Evolutionary conservation across 2,797 vertebrate species (phyloP).

Genomic region (Melanogrammus aeglefinus): DNA sequence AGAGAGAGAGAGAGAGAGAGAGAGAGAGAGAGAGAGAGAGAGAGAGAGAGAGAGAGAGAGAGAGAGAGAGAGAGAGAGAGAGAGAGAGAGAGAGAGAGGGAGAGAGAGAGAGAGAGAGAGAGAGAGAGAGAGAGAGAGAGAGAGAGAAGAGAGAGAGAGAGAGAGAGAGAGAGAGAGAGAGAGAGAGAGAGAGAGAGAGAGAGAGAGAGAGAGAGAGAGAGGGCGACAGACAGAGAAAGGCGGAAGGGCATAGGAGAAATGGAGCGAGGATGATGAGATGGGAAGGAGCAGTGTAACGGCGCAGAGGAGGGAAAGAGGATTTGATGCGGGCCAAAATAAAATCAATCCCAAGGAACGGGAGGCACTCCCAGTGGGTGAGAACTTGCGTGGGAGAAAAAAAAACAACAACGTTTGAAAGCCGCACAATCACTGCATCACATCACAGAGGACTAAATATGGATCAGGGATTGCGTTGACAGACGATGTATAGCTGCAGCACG

Average conservation of each 20-base stretch:
- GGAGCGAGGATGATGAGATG: conserved; percentile 59
- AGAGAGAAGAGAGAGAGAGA: neutral
- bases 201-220: conserved; percentile 7
- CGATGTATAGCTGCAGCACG: conserved; percentile 24
- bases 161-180: neutral
- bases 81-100: neutral
- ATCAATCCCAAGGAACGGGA: conserved; percentile 41
- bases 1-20: too few relatives aligned
- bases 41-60: neutral
- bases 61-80: conserved; percentile 13
- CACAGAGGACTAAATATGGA: conserved; percentile 49
- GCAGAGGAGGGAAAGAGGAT: neutral
- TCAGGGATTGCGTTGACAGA: conserved; percentile 22
- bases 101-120: neutral
- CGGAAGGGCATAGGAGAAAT: conserved; percentile 52
- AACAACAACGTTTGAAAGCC: conserved; percentile 25
- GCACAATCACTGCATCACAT: conserved; percentile 30
- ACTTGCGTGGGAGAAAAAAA: conserved; percentile 30
- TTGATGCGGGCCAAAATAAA: conserved; percentile 38
- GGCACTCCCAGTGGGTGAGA: conserved; percentile 32
- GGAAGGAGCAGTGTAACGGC: conserved; percentile 37
- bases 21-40: neutral
- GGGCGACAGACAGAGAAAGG: conserved; percentile 1
- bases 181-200: conserved; percentile 1
- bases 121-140: neutral